A percentile compares a stretch with the other conserved stretches of the same genome.
Conservation (phyloP, 2,797 vertebrate species). For the Acestrorhynchus altus region DNA sequence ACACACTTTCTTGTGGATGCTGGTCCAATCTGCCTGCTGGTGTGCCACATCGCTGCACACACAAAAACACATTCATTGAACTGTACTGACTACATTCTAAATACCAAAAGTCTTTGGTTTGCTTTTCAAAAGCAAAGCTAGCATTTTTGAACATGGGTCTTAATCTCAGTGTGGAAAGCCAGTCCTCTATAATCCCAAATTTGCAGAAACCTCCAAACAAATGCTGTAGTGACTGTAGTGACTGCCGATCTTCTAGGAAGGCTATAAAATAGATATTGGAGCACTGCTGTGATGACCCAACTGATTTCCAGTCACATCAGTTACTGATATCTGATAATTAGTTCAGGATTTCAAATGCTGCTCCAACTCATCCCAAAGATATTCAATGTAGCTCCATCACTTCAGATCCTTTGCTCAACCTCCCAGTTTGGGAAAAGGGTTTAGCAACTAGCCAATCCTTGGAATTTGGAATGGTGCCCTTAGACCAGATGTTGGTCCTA, state of each 20-base stretch:
- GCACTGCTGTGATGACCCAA: background rate
- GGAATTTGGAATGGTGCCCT: background rate
- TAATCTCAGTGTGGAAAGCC: no score
- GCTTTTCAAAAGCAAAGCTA: no score
- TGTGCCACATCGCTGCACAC: constrained; percentile 79
- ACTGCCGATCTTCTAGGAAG: background rate
- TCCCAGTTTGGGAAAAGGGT: background rate
- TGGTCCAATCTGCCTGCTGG: constrained; percentile 85
- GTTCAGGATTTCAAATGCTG: no score
- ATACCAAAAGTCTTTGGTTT: no score
- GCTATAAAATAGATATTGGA: background rate
- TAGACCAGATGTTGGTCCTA: no score
- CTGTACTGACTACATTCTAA: background rate
- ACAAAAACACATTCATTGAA: constrained; percentile 12
- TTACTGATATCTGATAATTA: no score
- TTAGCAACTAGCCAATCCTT: background rate
- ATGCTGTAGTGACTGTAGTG: background rate
- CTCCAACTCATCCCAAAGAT: no score
- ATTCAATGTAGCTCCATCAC: background rate
- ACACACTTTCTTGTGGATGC: constrained; percentile 88
- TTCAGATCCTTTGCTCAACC: background rate
- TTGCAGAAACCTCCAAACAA: background rate
- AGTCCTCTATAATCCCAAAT: no score
- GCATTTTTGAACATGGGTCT: no score
- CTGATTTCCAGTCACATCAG: background rate